Evolutionary conservation across 2,888 invertebrate species (phyloP).

Genomic region (Teinopalpus imperialis): DNA sequence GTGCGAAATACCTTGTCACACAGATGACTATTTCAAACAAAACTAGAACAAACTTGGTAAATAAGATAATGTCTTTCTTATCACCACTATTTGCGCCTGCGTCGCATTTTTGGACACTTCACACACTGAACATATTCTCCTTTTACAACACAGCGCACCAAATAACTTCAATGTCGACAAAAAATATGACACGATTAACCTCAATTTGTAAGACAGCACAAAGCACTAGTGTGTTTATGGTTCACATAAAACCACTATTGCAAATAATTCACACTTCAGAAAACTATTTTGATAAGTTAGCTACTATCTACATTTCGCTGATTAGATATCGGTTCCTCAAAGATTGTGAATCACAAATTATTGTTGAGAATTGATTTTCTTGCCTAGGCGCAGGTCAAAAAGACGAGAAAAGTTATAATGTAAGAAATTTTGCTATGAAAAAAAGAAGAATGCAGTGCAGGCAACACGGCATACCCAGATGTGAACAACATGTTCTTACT

Average conservation of each 20-base stretch:
- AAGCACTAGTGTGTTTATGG: constrained; percentile 15
- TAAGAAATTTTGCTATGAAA: no score
- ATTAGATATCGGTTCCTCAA: constrained; percentile 72
- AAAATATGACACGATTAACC: constrained; percentile 23
- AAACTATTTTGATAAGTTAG: constrained; percentile 64
- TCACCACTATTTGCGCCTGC: constrained; percentile 69
- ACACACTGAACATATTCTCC: constrained; percentile 7
- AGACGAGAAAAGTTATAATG: no score
- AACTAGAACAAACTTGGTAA: constrained; percentile 63
- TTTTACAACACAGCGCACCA: constrained; percentile 9
- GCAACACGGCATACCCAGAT: no score
- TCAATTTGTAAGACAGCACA: constrained; percentile 11
- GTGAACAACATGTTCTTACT: no score
- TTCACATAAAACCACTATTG: constrained; percentile 29
- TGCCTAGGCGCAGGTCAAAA: neutral
- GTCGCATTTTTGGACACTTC: constrained; percentile 59
- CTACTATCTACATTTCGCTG: constrained; percentile 58
- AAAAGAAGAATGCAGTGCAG: no score
- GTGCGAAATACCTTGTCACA: constrained; percentile 46
- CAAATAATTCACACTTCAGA: constrained; percentile 53
- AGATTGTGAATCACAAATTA: constrained; percentile 52
- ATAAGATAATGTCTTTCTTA: constrained; percentile 60
- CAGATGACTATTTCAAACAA: constrained; percentile 48
- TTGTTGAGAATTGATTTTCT: neutral
- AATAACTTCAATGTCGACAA: constrained; percentile 18